Evolutionary conservation across 2,113 vertebrate genomes (phyloP).

Genomic region (Perca fluviatilis): DNA sequence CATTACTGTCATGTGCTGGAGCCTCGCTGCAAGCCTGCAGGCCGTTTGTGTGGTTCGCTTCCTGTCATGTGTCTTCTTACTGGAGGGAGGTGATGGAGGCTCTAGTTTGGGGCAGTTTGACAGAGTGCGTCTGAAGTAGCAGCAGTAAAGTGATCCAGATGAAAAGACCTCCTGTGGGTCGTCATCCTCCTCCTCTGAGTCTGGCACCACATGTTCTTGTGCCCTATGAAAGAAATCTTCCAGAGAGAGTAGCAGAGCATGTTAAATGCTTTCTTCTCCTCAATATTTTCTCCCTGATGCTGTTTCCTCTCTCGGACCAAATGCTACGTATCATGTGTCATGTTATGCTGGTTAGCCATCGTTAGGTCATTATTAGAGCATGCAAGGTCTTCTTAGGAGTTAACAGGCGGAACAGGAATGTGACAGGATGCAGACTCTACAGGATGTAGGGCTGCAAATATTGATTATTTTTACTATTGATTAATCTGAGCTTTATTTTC

Average conservation of each 20-base stretch:
- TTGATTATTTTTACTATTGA: not conserved
- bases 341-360: slow-evolving; percentile 32
- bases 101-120: slow-evolving; percentile 26
- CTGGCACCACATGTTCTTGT: slow-evolving; percentile 45
- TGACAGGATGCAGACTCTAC: not conserved
- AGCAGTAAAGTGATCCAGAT: slow-evolving; percentile 58
- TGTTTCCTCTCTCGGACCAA: slow-evolving; percentile 8
- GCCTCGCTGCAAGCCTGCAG: slow-evolving; percentile 14
- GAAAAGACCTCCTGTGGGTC: slow-evolving; percentile 53
- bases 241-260: not conserved
- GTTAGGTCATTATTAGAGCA: slow-evolving; percentile 27
- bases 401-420: not conserved
- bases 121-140: slow-evolving; percentile 53
- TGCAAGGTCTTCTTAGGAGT: not conserved
- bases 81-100: not conserved
- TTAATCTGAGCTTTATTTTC: not conserved
- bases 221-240: slow-evolving; percentile 17
- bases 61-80: slow-evolving; percentile 50
- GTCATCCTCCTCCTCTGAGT: slow-evolving; percentile 24
- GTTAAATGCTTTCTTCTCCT: not conserved
- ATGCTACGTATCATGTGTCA: slow-evolving; percentile 37
- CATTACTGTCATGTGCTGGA: slow-evolving; percentile 52
- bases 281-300: not conserved
- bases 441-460: not conserved
- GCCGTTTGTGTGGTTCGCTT: slow-evolving; percentile 11